Evolutionary conservation across 2,888 invertebrate genomes (phyloP).

Genomic region (Leptopilina myrica): DNA sequence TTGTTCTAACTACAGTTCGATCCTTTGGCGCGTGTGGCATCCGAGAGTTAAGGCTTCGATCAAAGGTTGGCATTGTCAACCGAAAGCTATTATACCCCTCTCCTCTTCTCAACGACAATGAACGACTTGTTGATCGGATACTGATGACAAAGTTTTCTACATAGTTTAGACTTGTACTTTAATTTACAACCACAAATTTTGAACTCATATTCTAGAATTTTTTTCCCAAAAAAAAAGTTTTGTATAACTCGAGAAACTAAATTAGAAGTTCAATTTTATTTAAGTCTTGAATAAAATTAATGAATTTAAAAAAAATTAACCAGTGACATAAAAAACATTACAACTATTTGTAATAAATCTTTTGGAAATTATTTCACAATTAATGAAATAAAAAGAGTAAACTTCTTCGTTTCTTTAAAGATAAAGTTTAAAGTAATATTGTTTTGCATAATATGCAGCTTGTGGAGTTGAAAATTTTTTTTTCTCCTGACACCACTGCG

Average conservation of each 20-base stretch:
- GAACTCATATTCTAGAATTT: no score
- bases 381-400: no score
- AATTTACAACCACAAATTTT: no score
- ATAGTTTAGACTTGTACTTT: conserved; percentile 29
- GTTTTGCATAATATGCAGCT: conserved; percentile 42
- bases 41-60: conserved; percentile 59
- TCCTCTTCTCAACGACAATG: conserved; percentile 42
- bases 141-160: conserved; percentile 47
- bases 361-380: no score
- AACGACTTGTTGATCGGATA: conserved; percentile 62
- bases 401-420: no score
- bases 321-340: no score
- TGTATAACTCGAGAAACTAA: no score
- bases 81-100: conserved; percentile 50
- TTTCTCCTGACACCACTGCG: conserved; percentile 39
- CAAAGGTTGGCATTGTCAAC: conserved; percentile 62
- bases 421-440: not conserved
- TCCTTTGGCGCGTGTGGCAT: conserved; percentile 52
- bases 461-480: conserved; percentile 50
- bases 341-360: no score
- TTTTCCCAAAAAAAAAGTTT: no score
- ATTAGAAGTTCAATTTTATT: no score
- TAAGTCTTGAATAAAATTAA: no score
- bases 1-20: not conserved
- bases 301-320: no score